A percentile compares a stretch with the other conserved stretches of the same genome.
Evolutionary conservation across 2,113 vertebrate species (phyloP).

Genomic region (Myiozetetes cayanensis): DNA sequence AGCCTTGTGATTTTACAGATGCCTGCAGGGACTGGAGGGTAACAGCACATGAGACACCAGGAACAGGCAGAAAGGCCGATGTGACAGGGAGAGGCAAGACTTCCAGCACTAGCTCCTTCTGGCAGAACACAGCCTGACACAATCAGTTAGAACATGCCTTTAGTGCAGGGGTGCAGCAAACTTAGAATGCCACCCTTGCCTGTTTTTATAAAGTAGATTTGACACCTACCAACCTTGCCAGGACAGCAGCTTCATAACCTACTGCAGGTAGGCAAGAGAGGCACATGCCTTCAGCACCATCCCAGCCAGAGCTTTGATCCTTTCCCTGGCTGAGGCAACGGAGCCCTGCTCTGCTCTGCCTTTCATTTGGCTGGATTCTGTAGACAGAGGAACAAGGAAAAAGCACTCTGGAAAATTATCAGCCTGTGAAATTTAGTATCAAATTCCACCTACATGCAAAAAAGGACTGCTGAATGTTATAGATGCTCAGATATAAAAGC

Average conservation of each 20-base stretch:
- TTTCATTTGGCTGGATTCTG: not conserved
- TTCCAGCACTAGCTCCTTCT: not conserved
- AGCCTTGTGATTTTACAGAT: not conserved
- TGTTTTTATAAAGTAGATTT: not conserved
- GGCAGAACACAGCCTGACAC: not conserved
- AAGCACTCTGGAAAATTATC: not conserved
- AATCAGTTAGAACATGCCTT: not conserved
- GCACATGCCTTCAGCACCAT: not conserved
- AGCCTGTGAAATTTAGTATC: not conserved
- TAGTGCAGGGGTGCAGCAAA: not conserved
- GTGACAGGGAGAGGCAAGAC: not conserved
- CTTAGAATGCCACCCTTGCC: not conserved
- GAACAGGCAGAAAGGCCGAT: not conserved
- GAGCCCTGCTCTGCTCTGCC: not conserved
- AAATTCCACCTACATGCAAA: not conserved
- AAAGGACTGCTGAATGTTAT: not conserved
- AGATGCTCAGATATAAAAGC: not conserved
- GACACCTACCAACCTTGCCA: not conserved
- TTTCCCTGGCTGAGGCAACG: not conserved
- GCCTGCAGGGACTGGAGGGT: not conserved
- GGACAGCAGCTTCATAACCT: not conserved
- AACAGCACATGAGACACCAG: not conserved
- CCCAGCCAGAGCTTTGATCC: not conserved
- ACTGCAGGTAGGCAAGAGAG: not conserved
- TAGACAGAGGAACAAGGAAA: not conserved